Conservation (phyloP, 2,113 vertebrate genomes). For the Smithornis capensis region DNA sequence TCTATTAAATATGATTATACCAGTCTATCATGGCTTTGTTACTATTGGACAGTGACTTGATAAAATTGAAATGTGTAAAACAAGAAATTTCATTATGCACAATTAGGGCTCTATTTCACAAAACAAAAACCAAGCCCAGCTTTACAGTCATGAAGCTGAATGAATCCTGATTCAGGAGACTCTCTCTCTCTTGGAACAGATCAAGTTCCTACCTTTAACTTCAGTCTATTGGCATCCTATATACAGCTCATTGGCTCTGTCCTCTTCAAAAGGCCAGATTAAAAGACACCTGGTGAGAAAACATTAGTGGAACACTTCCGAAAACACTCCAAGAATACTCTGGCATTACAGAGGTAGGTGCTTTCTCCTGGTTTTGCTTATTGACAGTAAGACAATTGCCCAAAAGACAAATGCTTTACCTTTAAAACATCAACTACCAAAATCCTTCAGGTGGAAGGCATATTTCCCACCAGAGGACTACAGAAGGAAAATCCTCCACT, state of each 20-base stretch:
- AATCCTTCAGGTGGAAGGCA: slow-evolving; percentile 65
- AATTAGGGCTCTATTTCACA: slow-evolving; percentile 67
- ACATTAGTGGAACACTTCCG: not conserved
- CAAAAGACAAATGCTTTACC: slow-evolving; percentile 42
- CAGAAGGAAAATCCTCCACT: slow-evolving; percentile 33
- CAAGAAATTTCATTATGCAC: slow-evolving; percentile 58
- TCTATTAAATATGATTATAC: slow-evolving; percentile 76
- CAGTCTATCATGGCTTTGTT: slow-evolving; percentile 79
- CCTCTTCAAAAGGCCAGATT: slow-evolving; percentile 24
- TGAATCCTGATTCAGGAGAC: slow-evolving; percentile 67
- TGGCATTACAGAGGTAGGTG: slow-evolving; percentile 37
- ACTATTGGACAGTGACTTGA: slow-evolving; percentile 67
- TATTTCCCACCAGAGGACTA: slow-evolving; percentile 66
- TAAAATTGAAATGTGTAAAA: slow-evolving; percentile 74
- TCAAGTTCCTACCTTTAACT: slow-evolving; percentile 40
- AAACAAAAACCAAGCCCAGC: not conserved
- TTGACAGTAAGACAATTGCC: slow-evolving; percentile 61
- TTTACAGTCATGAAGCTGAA: slow-evolving; percentile 49
- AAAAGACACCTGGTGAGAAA: slow-evolving; percentile 30
- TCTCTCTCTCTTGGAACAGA: slow-evolving; percentile 28
- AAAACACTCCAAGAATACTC: slow-evolving; percentile 25
- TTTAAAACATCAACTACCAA: slow-evolving; percentile 35
- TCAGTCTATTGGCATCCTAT: slow-evolving; percentile 10
- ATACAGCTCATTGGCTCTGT: slow-evolving; percentile 15
- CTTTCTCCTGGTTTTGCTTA: slow-evolving; percentile 32